Evolutionary conservation across 1,140 invertebrate species (phyloP).

Genomic region (Anadara kagoshimensis): DNA sequence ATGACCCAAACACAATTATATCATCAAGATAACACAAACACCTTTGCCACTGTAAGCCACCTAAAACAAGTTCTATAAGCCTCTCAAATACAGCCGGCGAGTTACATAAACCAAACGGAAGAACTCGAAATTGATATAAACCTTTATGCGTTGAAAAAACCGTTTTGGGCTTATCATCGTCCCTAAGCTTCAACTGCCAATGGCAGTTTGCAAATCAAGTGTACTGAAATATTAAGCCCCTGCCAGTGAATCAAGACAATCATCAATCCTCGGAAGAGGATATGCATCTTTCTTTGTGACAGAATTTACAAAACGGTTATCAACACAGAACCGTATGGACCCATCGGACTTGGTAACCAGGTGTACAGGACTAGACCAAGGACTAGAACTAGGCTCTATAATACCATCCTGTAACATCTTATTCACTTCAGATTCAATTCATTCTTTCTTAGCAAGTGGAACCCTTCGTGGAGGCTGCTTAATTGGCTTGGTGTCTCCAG

Average conservation of each 20-base stretch:
- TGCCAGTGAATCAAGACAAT: conserved; percentile 32
- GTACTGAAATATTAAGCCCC: conserved; percentile 36
- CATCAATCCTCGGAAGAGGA: conserved; percentile 36
- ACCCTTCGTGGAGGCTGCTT: conserved; percentile 23
- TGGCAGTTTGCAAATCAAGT: conserved; percentile 43
- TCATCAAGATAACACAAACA: conserved; percentile 30
- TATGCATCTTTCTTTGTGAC: conserved; percentile 51
- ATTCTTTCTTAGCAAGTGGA: conserved; percentile 30
- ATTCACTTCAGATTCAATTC: conserved; percentile 18
- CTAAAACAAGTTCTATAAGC: conserved; percentile 6
- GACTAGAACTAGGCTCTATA: conserved; percentile 35
- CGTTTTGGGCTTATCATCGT: conserved; percentile 30
- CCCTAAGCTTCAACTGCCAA: conserved; percentile 58
- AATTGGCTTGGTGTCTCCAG: conserved; percentile 22
- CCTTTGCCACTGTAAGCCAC: conserved; percentile 1
- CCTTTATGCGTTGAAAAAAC: conserved; percentile 30
- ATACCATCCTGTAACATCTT: conserved; percentile 33
- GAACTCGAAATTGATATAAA: conserved; percentile 32
- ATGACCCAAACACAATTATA: conserved; percentile 18
- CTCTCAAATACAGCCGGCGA: conserved; percentile 20
- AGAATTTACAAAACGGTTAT: conserved; percentile 74
- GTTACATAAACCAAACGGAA: conserved; percentile 41
- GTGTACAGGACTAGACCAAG: conserved; percentile 30
- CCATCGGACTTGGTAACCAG: conserved; percentile 39
- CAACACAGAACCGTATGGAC: conserved; percentile 63